phyloP scores from a whole-genome alignment of 2,797 vertebrate species.

The Mormyrops boulengeri region DNA sequence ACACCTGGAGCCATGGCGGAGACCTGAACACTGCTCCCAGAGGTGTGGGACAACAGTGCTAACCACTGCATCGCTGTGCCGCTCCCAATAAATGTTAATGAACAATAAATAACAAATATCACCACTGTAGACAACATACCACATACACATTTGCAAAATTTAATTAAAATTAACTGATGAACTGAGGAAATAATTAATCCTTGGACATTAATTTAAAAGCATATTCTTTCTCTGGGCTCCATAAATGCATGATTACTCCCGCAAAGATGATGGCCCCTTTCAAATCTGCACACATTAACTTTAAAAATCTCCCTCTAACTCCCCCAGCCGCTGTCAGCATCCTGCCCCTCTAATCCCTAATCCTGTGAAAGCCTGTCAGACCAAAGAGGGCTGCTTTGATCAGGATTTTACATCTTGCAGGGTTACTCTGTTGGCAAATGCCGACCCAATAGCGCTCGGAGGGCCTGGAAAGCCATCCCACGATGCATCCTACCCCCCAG shows the following conservation, averaged over 20 bases:
- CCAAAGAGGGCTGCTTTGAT: constrained; percentile 16
- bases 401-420: constrained; percentile 9
- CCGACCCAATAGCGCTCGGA: not conserved
- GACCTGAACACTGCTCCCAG: not conserved
- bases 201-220: not conserved
- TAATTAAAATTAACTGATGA: not conserved
- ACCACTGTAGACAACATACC: not conserved
- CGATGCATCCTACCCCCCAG: not conserved
- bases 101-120: not conserved
- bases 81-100: not conserved
- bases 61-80: not conserved
- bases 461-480: not conserved
- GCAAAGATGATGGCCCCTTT: not conserved
- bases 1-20: not conserved
- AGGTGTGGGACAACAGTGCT: not conserved
- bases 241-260: not conserved
- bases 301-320: constrained; percentile 11
- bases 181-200: not conserved
- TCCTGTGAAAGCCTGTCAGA: constrained; percentile 17
- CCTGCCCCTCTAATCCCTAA: constrained; percentile 11
- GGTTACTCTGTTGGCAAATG: not conserved
- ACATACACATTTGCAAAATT: not conserved
- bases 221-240: not conserved
- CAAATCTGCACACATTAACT: constrained; percentile 1
- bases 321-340: not conserved